A percentile compares a stretch with the other conserved stretches of the same genome.
phyloP scores from a whole-genome alignment of 2,888 invertebrate genomes.

The Drosophila incognita region DNA sequence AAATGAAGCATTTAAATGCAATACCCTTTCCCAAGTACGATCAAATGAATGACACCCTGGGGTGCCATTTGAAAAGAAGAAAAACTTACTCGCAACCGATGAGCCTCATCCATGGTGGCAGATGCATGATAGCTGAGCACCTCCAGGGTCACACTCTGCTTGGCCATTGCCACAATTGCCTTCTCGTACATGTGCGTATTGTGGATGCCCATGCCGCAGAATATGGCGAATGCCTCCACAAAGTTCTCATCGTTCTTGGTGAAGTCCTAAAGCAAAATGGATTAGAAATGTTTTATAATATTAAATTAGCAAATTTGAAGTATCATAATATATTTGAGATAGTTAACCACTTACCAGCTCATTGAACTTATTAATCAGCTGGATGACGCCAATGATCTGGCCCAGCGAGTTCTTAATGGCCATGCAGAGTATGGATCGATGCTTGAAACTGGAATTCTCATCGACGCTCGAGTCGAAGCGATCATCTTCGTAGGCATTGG shows the following conservation, averaged over 20 bases:
- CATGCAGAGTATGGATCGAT: conserved; percentile 97
- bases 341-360: conserved; percentile 87
- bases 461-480: conserved; percentile 95
- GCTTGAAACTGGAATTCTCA: conserved; percentile 92
- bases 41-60: conserved; percentile 34
- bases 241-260: conserved; percentile 98
- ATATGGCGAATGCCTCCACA: conserved; percentile 98
- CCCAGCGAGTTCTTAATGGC: conserved; percentile 97
- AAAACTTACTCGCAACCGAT: conserved; percentile 91
- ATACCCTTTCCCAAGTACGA: background rate
- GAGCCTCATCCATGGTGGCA: conserved; percentile 95
- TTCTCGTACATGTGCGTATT: conserved; percentile 99
- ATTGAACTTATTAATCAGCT: conserved; percentile 96
- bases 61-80: conserved; percentile 33
- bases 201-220: conserved; percentile 98
- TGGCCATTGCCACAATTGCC: conserved; percentile 97
- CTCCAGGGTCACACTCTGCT: conserved; percentile 97
- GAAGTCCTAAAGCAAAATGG: conserved; percentile 86
- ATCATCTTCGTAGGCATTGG: conserved; percentile 94
- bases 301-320: background rate
- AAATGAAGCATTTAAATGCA: conserved; percentile 70
- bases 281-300: background rate
- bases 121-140: conserved; percentile 97
- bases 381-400: conserved; percentile 96
- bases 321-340: background rate